phyloP scores from a whole-genome alignment of 2,888 invertebrate genomes.

The Agrotis segetum region DNA sequence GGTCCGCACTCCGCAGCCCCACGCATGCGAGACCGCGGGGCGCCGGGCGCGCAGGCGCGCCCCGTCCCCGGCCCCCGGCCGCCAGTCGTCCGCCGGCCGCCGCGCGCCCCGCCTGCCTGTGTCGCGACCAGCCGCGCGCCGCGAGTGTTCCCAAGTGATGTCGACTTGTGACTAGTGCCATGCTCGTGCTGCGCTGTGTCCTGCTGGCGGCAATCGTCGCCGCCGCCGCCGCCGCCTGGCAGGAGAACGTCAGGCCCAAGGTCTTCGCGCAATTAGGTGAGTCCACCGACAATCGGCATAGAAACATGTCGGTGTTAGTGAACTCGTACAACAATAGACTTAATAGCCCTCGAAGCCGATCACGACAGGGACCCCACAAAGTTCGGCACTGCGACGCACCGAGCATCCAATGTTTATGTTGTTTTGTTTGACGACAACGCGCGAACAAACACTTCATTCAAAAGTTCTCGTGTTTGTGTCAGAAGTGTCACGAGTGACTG shows the following conservation, averaged over 20 bases:
- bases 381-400: slow-evolving; percentile 69
- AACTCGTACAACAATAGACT: slow-evolving; percentile 82
- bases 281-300: slow-evolving; percentile 82
- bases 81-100: slow-evolving; percentile 90
- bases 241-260: slow-evolving; percentile 97
- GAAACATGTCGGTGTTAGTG: slow-evolving; percentile 78
- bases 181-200: slow-evolving; percentile 89
- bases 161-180: slow-evolving; percentile 90
- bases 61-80: slow-evolving; percentile 82
- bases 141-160: slow-evolving; percentile 89
- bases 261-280: slow-evolving; percentile 98
- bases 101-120: slow-evolving; percentile 84
- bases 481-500: slow-evolving; percentile 73
- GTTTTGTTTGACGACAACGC: slow-evolving; percentile 86
- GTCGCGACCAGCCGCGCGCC: slow-evolving; percentile 73
- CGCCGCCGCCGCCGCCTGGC: slow-evolving; percentile 94
- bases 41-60: slow-evolving; percentile 87
- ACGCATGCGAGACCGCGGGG: slow-evolving; percentile 91
- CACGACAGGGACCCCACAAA: slow-evolving; percentile 72
- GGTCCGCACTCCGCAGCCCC: slow-evolving; percentile 90
- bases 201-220: slow-evolving; percentile 90
- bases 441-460: slow-evolving; percentile 82
- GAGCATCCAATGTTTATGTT: slow-evolving; percentile 83
- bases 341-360: slow-evolving; percentile 76
- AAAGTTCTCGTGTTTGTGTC: slow-evolving; percentile 83